Percentiles rank a stretch among this genome's conserved stretches.
Conservation (phyloP, 2,797 vertebrate genomes). For the Crax fasciolata region DNA sequence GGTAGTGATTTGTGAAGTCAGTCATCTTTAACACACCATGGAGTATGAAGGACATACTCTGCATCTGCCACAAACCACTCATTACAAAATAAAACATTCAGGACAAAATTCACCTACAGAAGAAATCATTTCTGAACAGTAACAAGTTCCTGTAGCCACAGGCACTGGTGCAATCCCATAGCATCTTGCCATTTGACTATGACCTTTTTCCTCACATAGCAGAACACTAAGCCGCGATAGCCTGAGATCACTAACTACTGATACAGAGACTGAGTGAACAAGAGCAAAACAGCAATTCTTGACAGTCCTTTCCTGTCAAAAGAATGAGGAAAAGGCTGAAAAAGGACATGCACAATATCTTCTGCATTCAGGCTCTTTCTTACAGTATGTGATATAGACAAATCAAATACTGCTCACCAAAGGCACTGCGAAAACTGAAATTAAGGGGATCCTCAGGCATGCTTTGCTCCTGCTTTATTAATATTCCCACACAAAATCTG, state of each 20-base stretch:
- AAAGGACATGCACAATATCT: not conserved
- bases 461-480: not conserved
- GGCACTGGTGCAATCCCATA: not conserved
- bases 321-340: not conserved
- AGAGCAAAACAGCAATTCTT: not conserved
- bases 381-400: not conserved
- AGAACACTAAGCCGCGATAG: not conserved
- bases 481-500: not conserved
- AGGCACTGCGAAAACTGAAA: not conserved
- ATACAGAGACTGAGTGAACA: not conserved
- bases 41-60: not conserved
- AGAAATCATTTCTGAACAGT: not conserved
- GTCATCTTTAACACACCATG: not conserved
- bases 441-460: not conserved
- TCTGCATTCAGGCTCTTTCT: not conserved
- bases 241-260: not conserved
- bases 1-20: not conserved
- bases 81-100: not conserved
- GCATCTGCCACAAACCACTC: not conserved
- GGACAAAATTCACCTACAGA: conserved; percentile 8
- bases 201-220: not conserved
- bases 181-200: not conserved
- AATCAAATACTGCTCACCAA: not conserved
- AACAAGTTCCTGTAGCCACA: not conserved
- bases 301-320: not conserved